Base-by-base conservation (phyloP, 2,797 vertebrate species). In the Takifugu rubripes region DNA sequence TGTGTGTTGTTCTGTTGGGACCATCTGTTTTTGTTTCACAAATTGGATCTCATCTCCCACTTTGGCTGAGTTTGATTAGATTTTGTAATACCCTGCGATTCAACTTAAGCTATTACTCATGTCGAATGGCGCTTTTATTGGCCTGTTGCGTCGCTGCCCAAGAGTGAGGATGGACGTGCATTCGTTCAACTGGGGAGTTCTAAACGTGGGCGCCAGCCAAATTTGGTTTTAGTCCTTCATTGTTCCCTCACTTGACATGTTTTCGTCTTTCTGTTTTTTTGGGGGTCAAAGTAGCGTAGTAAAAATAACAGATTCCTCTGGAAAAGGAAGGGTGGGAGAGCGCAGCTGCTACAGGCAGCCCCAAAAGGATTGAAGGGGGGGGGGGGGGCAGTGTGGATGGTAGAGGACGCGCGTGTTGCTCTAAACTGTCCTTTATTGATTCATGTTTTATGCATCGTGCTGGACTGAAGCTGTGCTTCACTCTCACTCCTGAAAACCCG, bases 191-290 rank as follows among this genome's bases (percentile, higher is more conserved):
- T 60, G 44, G 45, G 43, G 64, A 68, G 59, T 5, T 54, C 56
- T 10, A 61, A 61, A 2, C 25, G 49, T 63, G 55, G 59, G 42
- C 44, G 27, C 0, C 7, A 49, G 68, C 65, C 71, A 66, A 36
- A 54, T 72, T 60, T 75, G 78, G 66, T 77, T 83, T 79, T 76
- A 63, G 59, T 75, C 78, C 63, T 49, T 57, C 55, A 61, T 58
- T 64, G 36, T 75, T 71, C 46, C 49, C 57, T 77, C 31, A 2
- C 52, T 65, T 62, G 21, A 45, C 54, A 72, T 64, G 52, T 45
- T 21, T 12, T 36, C 11, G 3, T 36, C 33, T 36, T 2, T 36
- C 7, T 40, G 11, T 40, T 40, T 40, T 68, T 59, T 21, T 21
- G 21, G 21, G n/a, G 21, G 50, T 70, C 51, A 43, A 55, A 62